Evolutionary conservation across 2,888 invertebrate genomes (phyloP), one percentile per base, ranked within the genome.

Genomic region (Emmelina monodactyla): DNA sequence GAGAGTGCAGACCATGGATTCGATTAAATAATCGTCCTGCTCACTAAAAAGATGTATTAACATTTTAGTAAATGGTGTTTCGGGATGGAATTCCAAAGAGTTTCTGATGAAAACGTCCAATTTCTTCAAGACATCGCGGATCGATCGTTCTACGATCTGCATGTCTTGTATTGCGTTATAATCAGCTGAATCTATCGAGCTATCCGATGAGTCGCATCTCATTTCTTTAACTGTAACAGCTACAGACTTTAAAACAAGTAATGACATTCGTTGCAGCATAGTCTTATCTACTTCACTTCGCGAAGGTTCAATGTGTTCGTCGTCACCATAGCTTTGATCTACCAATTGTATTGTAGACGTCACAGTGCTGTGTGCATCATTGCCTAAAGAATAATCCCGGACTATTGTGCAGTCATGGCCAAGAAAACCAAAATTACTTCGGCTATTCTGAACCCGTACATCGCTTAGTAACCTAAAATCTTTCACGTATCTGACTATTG

Each of bases 191-290:
- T 90, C 92, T 30, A 91, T 84, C 1, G 92, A 92, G 22, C 91
- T 91, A 55, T 92, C 92, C 6, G 89, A 89, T 12, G 92, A 91
- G 62, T 93, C 93, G 41, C 91, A 91, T 35, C 92, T 82, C 50
- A 93, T 92, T 66, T 94, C 94, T 58, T 94, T 93, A 0, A 94
- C 92, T 0, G 92, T 93, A 0, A 94, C 91, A 0, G 94, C 94
- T 22, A 94, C 89, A 15, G 92, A 91, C 72, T 94, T 94, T 2
- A 94, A 69, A 33, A 94, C 91, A 39, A 94, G 69, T n/a, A 94
- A 68, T 2, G 92, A 90, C 82, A 93, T 88, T 69, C 92, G 89
- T 56, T 94, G 93, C 28, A 94, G 67, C 58, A 94, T 83, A 2
- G 92, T 89, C 57, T 88, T 88, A 52, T 91, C 91, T 40, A 89